These are phyloP conservation scores for Diadophis punctatus DNA, from an alignment of 2,113 vertebrate species.

Conservation along the genomic window DNA sequence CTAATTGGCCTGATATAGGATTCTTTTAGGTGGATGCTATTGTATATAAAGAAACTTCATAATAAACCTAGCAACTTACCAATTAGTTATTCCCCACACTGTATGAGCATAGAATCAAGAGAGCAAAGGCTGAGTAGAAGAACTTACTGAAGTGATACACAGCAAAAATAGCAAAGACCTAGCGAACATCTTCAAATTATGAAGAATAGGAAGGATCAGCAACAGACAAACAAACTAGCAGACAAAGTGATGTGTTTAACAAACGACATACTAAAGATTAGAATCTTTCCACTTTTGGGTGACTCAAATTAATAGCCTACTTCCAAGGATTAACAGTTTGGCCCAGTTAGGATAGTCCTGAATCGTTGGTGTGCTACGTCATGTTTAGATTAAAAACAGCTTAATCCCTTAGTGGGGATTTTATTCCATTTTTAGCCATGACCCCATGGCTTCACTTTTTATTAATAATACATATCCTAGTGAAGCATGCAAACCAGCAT, in stretches of 20 bases:
- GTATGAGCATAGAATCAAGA: neutral
- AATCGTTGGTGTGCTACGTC: neutral
- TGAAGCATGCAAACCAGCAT: no score
- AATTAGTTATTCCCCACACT: neutral
- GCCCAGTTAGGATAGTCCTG: neutral
- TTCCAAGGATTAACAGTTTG: neutral
- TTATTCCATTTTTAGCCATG: neutral
- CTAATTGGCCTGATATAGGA: neutral
- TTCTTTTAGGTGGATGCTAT: neutral
- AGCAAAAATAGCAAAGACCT: neutral
- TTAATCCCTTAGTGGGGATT: neutral
- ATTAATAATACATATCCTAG: neutral
- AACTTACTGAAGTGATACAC: neutral
- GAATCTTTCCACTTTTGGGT: neutral
- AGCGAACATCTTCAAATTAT: neutral
- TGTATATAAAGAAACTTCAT: neutral
- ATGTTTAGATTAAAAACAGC: neutral
- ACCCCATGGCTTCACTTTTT: neutral
- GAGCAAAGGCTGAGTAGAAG: neutral
- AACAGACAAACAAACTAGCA: neutral
- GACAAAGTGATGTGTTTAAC: neutral
- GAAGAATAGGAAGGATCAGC: neutral
- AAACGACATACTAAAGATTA: neutral
- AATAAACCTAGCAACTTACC: neutral
- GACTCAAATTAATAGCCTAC: neutral